Evolutionary conservation across 2,888 invertebrate genomes (phyloP).

Genomic region (Leptinotarsa rubiginosa): DNA sequence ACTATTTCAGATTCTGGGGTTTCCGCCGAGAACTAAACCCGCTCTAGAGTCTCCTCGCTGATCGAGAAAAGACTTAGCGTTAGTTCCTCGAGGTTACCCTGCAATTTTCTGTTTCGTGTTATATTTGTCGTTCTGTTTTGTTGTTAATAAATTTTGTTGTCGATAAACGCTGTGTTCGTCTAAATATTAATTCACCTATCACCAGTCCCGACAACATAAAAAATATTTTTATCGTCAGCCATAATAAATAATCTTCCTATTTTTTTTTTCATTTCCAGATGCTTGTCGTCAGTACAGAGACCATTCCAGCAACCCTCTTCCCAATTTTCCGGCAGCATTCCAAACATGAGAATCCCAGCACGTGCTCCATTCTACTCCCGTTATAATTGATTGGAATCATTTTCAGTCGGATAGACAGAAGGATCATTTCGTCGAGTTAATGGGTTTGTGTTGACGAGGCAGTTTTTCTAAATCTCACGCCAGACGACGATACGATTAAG

Average conservation of each 20-base stretch:
- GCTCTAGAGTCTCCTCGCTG: too few species aligned
- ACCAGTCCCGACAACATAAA: too few species aligned
- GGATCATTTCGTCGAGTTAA: conserved; percentile 27
- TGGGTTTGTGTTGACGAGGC: conserved; percentile 27
- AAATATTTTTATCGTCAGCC: too few species aligned
- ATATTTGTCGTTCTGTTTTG: too few species aligned
- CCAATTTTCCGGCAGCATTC: conserved; percentile 37
- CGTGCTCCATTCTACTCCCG: conserved; percentile 32
- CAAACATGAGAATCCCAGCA: conserved; percentile 41
- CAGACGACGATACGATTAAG: neutral
- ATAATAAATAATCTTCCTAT: neutral
- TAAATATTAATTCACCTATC: too few species aligned
- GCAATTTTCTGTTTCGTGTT: too few species aligned
- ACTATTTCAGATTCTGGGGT: too few species aligned
- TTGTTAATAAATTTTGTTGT: too few species aligned
- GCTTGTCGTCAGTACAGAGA: neutral
- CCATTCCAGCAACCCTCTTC: neutral
- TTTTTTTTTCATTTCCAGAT: neutral
- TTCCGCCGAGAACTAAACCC: too few species aligned
- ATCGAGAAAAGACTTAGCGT: too few species aligned
- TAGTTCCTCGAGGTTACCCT: too few species aligned
- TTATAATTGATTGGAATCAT: conserved; percentile 28
- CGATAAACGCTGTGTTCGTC: too few species aligned
- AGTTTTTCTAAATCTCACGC: conserved; percentile 12
- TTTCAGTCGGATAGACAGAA: conserved; percentile 26